A percentile compares a stretch with the other conserved stretches of the same genome.
Evolutionary conservation across 1,140 invertebrate genomes (phyloP).

Genomic region (Potamilus streckersoni): DNA sequence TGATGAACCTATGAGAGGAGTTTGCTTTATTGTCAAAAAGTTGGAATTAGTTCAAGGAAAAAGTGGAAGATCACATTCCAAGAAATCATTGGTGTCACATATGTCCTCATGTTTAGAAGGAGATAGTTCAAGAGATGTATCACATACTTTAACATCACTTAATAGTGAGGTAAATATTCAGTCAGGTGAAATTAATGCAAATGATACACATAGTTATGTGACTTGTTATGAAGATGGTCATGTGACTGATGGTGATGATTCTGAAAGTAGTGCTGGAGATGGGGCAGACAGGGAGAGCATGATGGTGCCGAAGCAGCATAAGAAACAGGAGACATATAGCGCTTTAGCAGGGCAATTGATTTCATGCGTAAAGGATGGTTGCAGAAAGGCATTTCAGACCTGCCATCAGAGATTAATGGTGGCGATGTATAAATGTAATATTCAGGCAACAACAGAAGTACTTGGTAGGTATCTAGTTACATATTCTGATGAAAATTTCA

Average conservation of each 20-base stretch:
- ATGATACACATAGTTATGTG: too few species aligned
- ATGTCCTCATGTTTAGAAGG: too few species aligned
- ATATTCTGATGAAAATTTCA: too few species aligned
- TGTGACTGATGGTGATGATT: constrained; percentile 4
- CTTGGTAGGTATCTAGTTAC: constrained; percentile 79
- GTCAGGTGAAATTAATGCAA: too few species aligned
- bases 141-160: too few species aligned
- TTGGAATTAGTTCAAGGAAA: constrained; percentile 37
- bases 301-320: constrained; percentile 2
- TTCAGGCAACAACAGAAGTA: constrained; percentile 91
- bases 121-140: too few species aligned
- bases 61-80: too few species aligned
- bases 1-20: constrained; percentile 96
- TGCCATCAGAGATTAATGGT: constrained; percentile 92
- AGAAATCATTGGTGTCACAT: too few species aligned
- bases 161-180: too few species aligned
- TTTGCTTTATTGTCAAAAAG: constrained; percentile 89
- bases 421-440: constrained; percentile 96
- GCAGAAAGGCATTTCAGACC: constrained; percentile 87
- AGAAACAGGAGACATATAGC: constrained; percentile 42
- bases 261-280: constrained; percentile 5
- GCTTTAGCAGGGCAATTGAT: constrained; percentile 89
- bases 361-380: constrained; percentile 90
- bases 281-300: constrained; percentile 1
- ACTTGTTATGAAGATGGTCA: too few species aligned